Evolutionary conservation across 2,797 vertebrate genomes (phyloP), one percentile per base, ranked within the genome.

Genomic region (Mormyrops boulengeri): DNA sequence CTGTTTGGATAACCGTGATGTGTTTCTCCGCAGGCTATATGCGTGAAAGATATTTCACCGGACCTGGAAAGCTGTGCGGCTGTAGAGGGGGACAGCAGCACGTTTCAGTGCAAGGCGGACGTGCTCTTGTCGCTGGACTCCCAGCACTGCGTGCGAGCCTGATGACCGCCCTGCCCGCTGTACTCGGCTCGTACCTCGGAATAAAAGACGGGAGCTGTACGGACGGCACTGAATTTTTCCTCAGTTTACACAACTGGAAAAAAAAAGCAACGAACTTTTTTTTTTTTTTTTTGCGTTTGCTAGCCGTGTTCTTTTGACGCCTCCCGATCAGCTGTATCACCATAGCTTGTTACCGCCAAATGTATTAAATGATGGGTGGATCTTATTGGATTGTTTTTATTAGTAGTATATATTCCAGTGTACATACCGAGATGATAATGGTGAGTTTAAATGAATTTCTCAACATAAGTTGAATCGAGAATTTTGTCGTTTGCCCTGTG

Each of bases 11-110:
- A 84, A 86, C 12, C 0, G 2, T 34, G 26, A 47, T 66, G 30
- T 66, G 14, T 91, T 50, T 34, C 91, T 88, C 77, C 57, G 60
- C 94, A 97, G 97, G 92, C 92, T 0, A 49, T 95, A 62, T 97
- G 96, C 0, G 91, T 97, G 89, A 95, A 91, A 87, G 94, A 96
- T 2, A 90, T 96, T 44, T 90, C 93, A 55, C 95, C 96, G 0
- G 92, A 96, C 89, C 95, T 95, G 73, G 93, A 91, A 92, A 97
- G 95, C 94, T 97, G 97, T 85, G 91, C 94, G 91, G 92, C 92
- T 1, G 89, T 95, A 80, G 94, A 93, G 0, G 95, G 96, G 4
- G 30, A 90, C 57, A 89, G 88, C 0, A 89, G 92, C 0, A 73
- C 94, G 0, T 93, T 96, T 50, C 94, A 92, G 91, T 96, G 97